A percentile compares a stretch with the other conserved stretches of the same genome.
These are phyloP conservation scores for Protodeltote pygarga DNA, from an alignment of 2,888 invertebrate species.

Conservation along the genomic window DNA sequence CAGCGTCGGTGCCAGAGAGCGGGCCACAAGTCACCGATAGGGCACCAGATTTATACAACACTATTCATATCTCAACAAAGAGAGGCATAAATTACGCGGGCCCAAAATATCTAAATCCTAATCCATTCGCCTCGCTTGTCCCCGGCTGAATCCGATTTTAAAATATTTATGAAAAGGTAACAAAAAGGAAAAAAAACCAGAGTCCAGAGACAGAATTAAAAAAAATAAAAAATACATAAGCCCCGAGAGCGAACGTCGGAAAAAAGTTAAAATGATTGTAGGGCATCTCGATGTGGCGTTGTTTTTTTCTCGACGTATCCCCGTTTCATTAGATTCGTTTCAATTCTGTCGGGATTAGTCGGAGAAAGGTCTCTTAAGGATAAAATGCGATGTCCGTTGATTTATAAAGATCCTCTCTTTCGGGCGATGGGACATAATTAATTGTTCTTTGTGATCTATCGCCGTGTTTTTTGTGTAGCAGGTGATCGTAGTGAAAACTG, in stretches of 20 bases:
- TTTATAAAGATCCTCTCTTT: conserved; percentile 79
- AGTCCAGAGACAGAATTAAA: conserved; percentile 82
- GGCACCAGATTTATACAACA: conserved; percentile 70
- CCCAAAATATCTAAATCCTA: conserved; percentile 86
- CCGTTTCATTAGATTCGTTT: conserved; percentile 85
- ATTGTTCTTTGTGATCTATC: conserved; percentile 72
- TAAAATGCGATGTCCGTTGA: conserved; percentile 81
- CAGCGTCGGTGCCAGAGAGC: conserved; percentile 43
- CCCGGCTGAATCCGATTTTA: conserved; percentile 84
- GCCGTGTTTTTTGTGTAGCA: conserved; percentile 59
- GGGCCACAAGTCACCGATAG: conserved; percentile 61
- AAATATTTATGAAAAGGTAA: conserved; percentile 86
- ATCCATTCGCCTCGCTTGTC: conserved; percentile 85
- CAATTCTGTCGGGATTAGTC: conserved; percentile 84
- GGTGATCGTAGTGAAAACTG: conserved; percentile 54
- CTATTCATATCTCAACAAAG: conserved; percentile 85
- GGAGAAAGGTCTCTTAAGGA: conserved; percentile 80
- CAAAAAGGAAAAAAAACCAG: conserved; percentile 68
- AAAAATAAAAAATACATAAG: conserved; percentile 71
- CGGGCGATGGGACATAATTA: conserved; percentile 76
- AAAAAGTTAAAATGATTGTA: conserved; percentile 85
- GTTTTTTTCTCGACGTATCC: conserved; percentile 72
- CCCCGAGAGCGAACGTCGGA: conserved; percentile 78
- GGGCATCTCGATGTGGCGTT: conserved; percentile 76
- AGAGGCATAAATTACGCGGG: conserved; percentile 82